Conservation (phyloP, 2,113 vertebrate genomes). For the Anoplopoma fimbria region DNA sequence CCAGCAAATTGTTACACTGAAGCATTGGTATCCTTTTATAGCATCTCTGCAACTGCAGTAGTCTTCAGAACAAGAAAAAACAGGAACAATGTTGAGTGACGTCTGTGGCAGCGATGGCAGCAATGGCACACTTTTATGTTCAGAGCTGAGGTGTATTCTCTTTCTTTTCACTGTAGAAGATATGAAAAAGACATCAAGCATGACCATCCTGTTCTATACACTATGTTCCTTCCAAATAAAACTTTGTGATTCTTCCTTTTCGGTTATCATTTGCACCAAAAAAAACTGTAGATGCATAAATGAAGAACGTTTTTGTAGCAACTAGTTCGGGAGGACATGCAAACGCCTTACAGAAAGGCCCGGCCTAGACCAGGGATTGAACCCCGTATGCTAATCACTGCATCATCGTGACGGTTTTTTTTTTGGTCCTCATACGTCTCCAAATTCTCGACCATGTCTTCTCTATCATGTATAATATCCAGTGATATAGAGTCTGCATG, state of each 20-base stretch:
- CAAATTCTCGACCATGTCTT: not conserved
- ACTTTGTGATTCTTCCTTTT: not conserved
- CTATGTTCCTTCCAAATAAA: not conserved
- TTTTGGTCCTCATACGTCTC: not conserved
- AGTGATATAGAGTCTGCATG: constrained; percentile 8
- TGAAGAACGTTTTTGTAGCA: not conserved
- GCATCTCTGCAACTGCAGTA: not conserved
- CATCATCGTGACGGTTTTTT: too few relatives aligned
- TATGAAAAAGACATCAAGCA: not conserved
- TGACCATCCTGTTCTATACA: not conserved
- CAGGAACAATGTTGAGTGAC: not conserved
- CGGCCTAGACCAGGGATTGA: not conserved
- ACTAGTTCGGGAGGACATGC: not conserved
- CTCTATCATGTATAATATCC: not conserved
- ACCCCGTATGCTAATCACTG: not conserved
- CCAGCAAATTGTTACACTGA: constrained; percentile 8
- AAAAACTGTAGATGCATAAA: not conserved
- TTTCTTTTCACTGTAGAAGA: not conserved
- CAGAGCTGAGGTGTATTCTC: too few relatives aligned
- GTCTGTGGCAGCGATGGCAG: not conserved
- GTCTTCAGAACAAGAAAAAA: not conserved
- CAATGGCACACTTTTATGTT: not conserved
- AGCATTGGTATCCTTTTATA: constrained; percentile 3
- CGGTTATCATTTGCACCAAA: not conserved
- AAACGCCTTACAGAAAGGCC: too few relatives aligned